Percentiles rank a stretch among this genome's conserved stretches.
phyloP scores from a whole-genome alignment of 2,113 vertebrate species.

The Peromyscus leucopus region DNA sequence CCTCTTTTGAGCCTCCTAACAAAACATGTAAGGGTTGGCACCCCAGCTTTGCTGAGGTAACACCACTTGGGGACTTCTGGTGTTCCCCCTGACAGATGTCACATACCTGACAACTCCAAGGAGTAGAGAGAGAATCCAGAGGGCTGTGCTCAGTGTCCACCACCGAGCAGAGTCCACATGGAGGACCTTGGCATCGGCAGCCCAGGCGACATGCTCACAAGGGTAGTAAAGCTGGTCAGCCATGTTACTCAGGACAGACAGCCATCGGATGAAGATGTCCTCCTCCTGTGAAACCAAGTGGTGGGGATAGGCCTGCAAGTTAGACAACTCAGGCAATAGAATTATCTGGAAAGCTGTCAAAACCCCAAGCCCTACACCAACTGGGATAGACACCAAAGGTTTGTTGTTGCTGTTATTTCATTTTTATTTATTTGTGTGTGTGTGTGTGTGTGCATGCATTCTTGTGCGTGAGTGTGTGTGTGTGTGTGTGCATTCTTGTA shows the following conservation, averaged over 20 bases:
- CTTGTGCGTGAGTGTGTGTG: no score
- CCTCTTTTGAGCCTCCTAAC: neutral
- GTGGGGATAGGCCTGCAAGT: neutral
- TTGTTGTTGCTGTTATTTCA: neutral
- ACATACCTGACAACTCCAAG: constrained; percentile 92
- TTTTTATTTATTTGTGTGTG: neutral
- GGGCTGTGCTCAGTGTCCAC: constrained; percentile 91
- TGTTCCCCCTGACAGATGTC: rapidly evolving
- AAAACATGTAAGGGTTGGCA: neutral
- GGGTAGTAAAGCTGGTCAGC: constrained; percentile 98
- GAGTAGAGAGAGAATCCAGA: constrained; percentile 94
- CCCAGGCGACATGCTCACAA: constrained; percentile 97
- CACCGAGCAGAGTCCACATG: constrained; percentile 88
- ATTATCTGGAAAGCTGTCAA: neutral
- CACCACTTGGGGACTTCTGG: neutral
- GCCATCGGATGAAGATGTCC: constrained; percentile 89
- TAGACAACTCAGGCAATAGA: rapidly evolving
- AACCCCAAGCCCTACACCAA: neutral
- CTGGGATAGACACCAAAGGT: neutral
- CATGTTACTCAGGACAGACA: constrained; percentile 92
- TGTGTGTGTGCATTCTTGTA: no score
- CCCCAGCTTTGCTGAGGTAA: neutral
- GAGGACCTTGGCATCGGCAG: constrained; percentile 91
- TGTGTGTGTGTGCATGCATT: no score
- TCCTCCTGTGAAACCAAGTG: constrained; percentile 88